Conservation (phyloP, 2,113 vertebrate species). For the Varanus komodoensis region DNA sequence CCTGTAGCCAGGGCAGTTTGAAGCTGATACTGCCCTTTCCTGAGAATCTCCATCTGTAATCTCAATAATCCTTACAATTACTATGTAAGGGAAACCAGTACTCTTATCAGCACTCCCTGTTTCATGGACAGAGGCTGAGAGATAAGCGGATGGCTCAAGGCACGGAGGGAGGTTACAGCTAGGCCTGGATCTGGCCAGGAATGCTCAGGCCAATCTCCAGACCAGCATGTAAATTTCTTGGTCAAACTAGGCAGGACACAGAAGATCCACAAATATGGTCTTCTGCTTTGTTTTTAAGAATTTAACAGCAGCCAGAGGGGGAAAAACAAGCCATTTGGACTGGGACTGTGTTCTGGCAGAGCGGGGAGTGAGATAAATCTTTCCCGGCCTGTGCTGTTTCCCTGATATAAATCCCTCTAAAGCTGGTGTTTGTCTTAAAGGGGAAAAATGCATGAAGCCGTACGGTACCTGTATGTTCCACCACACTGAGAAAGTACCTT, state of each 20-base stretch:
- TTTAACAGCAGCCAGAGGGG: no score
- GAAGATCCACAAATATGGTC: background rate
- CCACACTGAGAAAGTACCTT: background rate
- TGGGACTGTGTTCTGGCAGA: no score
- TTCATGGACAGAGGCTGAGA: background rate
- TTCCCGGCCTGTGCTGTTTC: background rate
- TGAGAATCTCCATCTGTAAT: background rate
- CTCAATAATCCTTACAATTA: background rate
- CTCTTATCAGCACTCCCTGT: background rate
- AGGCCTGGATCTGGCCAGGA: background rate
- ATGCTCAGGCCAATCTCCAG: no score
- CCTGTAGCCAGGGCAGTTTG: background rate
- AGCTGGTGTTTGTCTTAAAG: background rate
- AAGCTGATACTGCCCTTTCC: background rate
- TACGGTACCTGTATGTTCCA: background rate
- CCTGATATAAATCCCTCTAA: background rate
- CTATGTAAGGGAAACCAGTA: background rate
- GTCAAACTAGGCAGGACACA: background rate
- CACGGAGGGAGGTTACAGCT: background rate
- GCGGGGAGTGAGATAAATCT: background rate
- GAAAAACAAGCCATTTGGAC: background rate
- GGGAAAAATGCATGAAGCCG: background rate
- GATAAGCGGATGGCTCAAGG: background rate
- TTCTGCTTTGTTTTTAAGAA: background rate
- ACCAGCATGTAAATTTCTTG: background rate